Evolutionary conservation across 2,888 invertebrate species (phyloP).

Genomic region (Unio pictorum): DNA sequence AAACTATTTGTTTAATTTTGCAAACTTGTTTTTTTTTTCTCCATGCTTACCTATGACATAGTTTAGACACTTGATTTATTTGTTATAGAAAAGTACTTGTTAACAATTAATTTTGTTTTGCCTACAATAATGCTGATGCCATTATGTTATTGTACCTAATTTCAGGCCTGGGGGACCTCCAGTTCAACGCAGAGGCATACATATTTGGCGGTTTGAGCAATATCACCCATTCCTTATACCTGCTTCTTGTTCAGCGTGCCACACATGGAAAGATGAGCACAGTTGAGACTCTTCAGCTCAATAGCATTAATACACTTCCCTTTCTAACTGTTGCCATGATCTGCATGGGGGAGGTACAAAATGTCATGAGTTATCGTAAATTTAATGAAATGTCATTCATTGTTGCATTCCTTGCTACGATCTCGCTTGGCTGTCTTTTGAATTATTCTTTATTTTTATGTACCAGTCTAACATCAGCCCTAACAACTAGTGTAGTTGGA

Average conservation of each 20-base stretch:
- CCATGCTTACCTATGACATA: too few relatives aligned
- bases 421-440: conserved; percentile 67
- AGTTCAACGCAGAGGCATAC: conserved; percentile 69
- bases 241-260: conserved; percentile 71
- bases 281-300: conserved; percentile 69
- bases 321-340: conserved; percentile 59
- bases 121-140: too few relatives aligned
- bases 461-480: conserved; percentile 71
- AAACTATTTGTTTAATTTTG: too few relatives aligned
- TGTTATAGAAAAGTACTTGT: too few relatives aligned
- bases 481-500: conserved; percentile 72
- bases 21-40: too few relatives aligned
- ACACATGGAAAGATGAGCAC: conserved; percentile 64
- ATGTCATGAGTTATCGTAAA: conserved; percentile 30
- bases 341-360: conserved; percentile 52
- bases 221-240: conserved; percentile 71
- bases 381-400: conserved; percentile 54
- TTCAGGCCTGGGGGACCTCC: conserved; percentile 72
- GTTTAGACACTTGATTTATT: too few relatives aligned
- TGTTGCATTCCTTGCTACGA: conserved; percentile 60
- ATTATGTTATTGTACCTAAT: conserved; percentile 9
- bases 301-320: conserved; percentile 70
- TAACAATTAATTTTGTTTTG: too few relatives aligned
- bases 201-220: conserved; percentile 70
- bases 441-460: conserved; percentile 73